Conservation (phyloP, 2,888 invertebrate genomes). For the Euzophera pinguis region DNA sequence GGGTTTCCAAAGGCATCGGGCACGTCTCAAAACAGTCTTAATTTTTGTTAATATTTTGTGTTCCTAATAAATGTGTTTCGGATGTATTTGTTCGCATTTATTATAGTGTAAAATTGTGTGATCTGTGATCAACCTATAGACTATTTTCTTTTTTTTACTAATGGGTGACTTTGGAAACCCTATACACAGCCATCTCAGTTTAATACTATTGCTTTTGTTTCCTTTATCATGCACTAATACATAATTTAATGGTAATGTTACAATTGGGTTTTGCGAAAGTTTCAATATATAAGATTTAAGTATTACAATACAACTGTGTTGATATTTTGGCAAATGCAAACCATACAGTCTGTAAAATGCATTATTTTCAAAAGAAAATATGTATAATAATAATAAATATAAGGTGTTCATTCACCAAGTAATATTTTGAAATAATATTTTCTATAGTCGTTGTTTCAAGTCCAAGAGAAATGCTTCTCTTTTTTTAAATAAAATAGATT, state of each 20-base stretch:
- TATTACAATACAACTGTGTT: constrained; percentile 44
- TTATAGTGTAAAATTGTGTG: constrained; percentile 32
- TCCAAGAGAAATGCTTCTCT: constrained; percentile 51
- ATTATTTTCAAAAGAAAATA: constrained; percentile 47
- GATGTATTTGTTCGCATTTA: constrained; percentile 47
- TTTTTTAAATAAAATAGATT: constrained; percentile 49
- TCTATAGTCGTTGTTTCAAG: constrained; percentile 61
- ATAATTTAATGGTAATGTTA: constrained; percentile 44
- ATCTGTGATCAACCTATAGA: constrained; percentile 45
- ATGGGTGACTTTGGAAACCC: constrained; percentile 65
- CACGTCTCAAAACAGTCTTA: constrained; percentile 52
- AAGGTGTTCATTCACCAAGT: constrained; percentile 44
- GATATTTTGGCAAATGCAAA: constrained; percentile 41
- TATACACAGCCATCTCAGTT: constrained; percentile 37
- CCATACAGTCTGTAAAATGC: constrained; percentile 37
- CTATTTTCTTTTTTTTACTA: constrained; percentile 31
- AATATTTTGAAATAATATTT: constrained; percentile 63
- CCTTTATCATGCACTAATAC: constrained; percentile 39
- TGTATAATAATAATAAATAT: constrained; percentile 39
- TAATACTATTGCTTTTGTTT: constrained; percentile 41
- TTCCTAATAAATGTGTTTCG: constrained; percentile 58
- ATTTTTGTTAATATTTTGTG: constrained; percentile 51
- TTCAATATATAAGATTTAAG: constrained; percentile 43
- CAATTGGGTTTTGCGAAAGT: constrained; percentile 37
- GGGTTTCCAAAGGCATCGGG: constrained; percentile 68